Evolutionary conservation across 2,113 vertebrate species (phyloP).

Genomic region (Acrocephalus arundinaceus): DNA sequence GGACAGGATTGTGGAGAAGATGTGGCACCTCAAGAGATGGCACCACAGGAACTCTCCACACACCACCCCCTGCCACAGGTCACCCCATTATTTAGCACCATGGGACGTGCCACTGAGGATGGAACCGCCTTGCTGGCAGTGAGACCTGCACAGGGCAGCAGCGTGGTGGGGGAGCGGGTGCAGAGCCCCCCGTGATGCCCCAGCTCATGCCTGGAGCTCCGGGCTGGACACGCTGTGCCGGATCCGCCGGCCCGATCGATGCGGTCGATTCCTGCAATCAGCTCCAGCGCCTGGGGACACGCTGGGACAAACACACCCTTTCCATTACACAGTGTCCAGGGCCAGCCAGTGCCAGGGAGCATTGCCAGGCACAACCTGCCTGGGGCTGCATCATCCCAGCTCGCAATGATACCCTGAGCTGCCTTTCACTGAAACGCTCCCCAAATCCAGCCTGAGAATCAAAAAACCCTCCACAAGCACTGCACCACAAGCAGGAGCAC

Average conservation of each 20-base stretch:
- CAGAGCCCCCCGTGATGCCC: background rate
- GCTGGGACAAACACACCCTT: conserved; percentile 34
- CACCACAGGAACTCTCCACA: background rate
- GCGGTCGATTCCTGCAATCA: conserved; percentile 48
- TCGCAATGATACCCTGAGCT: background rate
- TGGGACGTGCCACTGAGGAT: background rate
- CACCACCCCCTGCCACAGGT: background rate
- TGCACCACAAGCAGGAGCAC: background rate
- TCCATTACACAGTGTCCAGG: conserved; percentile 21
- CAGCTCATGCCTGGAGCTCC: fast-evolving
- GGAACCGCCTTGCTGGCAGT: background rate
- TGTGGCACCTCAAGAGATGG: background rate
- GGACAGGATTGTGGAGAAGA: background rate
- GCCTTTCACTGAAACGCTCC: background rate
- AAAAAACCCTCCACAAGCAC: background rate
- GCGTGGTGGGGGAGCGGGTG: fast-evolving
- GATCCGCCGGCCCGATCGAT: background rate
- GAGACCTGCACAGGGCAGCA: background rate
- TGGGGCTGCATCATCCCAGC: background rate
- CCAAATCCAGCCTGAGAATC: background rate
- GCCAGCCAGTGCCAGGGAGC: background rate
- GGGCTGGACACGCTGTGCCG: background rate
- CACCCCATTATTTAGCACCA: fast-evolving
- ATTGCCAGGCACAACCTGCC: background rate
- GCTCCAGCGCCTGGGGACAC: background rate